Conservation (phyloP, 1,140 invertebrate genomes). For the Pissodes strobi region DNA sequence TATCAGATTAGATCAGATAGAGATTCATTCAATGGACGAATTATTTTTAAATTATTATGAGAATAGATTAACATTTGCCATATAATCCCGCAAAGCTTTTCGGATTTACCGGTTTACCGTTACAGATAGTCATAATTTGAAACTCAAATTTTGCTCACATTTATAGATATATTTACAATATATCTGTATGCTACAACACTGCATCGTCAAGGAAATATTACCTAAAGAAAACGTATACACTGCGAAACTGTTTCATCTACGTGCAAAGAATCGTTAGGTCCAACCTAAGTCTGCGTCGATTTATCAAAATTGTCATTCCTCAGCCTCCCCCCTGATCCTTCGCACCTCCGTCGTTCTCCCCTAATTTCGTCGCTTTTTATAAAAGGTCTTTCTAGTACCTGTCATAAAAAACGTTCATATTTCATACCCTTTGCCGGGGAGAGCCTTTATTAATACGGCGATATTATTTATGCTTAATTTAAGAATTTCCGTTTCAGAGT, state of each 20-base stretch:
- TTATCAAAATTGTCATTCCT: constrained; percentile 34
- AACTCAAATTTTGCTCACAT: no score
- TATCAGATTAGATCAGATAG: no score
- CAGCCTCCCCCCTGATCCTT: neutral
- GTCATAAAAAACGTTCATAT: constrained; percentile 34
- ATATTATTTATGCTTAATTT: constrained; percentile 23
- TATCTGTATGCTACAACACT: no score
- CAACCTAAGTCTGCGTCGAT: constrained; percentile 20
- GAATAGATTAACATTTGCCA: no score
- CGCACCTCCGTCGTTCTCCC: neutral
- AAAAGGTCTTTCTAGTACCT: constrained; percentile 31
- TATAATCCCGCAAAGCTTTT: no score
- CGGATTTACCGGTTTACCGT: no score
- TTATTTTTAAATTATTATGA: no score
- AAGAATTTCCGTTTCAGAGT: no score
- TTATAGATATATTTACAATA: no score
- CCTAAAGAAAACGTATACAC: constrained; percentile 26
- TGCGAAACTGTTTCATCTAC: constrained; percentile 28
- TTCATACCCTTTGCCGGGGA: constrained; percentile 21
- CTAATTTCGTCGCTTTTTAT: constrained; percentile 31
- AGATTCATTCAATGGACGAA: no score
- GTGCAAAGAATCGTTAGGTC: constrained; percentile 23
- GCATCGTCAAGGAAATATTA: constrained; percentile 15
- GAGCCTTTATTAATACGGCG: constrained; percentile 18
- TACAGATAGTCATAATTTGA: no score